These are phyloP conservation scores for Prunella strophiata DNA, from an alignment of 2,797 vertebrate species.

Conservation along the genomic window DNA sequence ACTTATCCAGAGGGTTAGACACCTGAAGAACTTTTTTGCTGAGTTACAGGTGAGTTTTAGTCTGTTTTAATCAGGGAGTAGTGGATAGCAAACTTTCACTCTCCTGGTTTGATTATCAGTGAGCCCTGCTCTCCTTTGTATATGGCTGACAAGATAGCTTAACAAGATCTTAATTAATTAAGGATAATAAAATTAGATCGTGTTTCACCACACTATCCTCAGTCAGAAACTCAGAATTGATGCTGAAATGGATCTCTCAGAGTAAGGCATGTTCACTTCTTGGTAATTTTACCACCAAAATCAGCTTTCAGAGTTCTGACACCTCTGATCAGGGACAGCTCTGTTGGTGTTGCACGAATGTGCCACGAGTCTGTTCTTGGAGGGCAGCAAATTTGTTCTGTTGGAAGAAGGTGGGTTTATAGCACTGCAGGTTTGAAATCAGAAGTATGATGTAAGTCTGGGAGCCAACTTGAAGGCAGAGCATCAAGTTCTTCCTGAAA, in stretches of 20 bases:
- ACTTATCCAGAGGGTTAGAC: not conserved
- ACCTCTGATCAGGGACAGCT: not conserved
- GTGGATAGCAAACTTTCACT: not conserved
- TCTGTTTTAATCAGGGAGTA: not conserved
- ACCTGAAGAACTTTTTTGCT: not conserved
- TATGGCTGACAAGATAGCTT: not conserved
- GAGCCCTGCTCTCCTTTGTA: not conserved
- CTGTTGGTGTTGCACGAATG: not conserved
- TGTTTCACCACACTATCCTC: not conserved
- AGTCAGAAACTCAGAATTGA: not conserved
- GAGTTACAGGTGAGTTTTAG: not conserved
- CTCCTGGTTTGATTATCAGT: not conserved
- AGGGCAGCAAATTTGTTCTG: not conserved
- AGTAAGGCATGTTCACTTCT: not conserved
- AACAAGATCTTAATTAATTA: too few species aligned
- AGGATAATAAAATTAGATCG: not conserved
- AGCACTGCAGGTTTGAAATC: not conserved
- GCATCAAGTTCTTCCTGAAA: not conserved
- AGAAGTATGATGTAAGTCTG: not conserved
- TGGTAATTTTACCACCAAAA: not conserved
- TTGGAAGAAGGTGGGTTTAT: not conserved
- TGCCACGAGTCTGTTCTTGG: not conserved
- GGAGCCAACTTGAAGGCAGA: not conserved
- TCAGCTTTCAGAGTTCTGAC: not conserved
- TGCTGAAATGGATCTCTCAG: not conserved